phyloP scores from a whole-genome alignment of 2,888 invertebrate species.

The Empis livida region DNA sequence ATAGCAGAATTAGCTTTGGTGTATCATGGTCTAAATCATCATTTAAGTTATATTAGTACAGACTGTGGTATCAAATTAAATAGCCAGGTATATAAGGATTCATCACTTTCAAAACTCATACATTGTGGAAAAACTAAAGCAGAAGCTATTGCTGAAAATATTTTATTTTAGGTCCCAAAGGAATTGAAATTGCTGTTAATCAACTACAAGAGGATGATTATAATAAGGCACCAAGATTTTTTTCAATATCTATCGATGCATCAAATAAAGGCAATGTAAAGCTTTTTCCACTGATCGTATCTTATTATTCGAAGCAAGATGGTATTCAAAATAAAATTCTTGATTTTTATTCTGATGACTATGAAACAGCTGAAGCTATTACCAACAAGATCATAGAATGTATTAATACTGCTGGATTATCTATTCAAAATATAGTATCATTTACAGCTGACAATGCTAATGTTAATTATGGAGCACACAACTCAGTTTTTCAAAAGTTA shows the following conservation, averaged over 20 bases:
- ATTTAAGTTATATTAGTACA: conserved; percentile 13
- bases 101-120: conserved; percentile 10
- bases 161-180: conserved; percentile 10
- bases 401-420: background rate
- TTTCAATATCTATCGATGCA: conserved; percentile 1
- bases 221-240: background rate
- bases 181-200: conserved; percentile 4
- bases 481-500: background rate
- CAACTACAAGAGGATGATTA: background rate
- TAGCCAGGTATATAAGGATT: conserved; percentile 10
- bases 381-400: background rate
- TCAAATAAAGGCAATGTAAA: conserved; percentile 1
- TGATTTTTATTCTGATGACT: background rate
- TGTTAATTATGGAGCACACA: too few relatives aligned
- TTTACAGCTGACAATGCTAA: background rate
- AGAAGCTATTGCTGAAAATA: conserved; percentile 11
- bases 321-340: background rate
- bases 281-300: background rate
- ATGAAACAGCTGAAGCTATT: conserved; percentile 3
- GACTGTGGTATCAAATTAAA: conserved; percentile 14
- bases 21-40: conserved; percentile 13
- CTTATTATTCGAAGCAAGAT: background rate
- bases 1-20: conserved; percentile 12
- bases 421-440: background rate
- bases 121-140: conserved; percentile 13